These are phyloP conservation scores for Mus spretus DNA, from an alignment of 2,797 vertebrate species.

Conservation along the genomic window DNA sequence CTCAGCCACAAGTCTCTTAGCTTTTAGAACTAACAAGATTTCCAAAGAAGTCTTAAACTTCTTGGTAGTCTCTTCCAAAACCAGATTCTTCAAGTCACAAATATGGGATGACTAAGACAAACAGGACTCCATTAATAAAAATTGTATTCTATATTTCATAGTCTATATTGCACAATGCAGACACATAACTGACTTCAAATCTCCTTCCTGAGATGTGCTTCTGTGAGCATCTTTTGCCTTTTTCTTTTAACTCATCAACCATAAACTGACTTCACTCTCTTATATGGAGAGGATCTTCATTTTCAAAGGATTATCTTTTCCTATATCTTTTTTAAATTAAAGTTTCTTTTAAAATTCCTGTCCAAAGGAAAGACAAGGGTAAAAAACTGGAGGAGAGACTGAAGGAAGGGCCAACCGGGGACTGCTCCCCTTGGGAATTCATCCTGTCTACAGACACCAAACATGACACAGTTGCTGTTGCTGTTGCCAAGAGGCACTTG, in stretches of 20 bases:
- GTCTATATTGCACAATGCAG: background rate
- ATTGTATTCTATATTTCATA: background rate
- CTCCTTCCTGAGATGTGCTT: background rate
- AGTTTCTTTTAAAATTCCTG: background rate
- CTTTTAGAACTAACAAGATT: background rate
- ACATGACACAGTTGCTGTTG: too few species aligned
- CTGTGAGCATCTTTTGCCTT: background rate
- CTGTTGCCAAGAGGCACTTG: too few species aligned
- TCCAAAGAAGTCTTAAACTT: background rate
- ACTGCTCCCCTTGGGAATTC: too few species aligned
- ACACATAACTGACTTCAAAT: background rate
- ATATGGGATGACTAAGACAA: background rate
- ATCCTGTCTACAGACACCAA: too few species aligned
- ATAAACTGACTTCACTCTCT: background rate
- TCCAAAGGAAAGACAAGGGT: too few species aligned
- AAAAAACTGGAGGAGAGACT: too few species aligned
- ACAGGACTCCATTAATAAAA: background rate
- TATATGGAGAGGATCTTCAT: background rate
- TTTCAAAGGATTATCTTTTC: background rate
- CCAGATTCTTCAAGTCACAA: background rate
- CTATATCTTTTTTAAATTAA: background rate
- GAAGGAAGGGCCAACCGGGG: too few species aligned
- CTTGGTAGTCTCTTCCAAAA: background rate
- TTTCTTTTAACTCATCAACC: background rate
- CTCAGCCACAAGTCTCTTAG: background rate